Percentiles rank a stretch among this genome's conserved stretches.
Conservation (phyloP, 2,888 invertebrate genomes). For the Hermaeophaga mercurialis region DNA sequence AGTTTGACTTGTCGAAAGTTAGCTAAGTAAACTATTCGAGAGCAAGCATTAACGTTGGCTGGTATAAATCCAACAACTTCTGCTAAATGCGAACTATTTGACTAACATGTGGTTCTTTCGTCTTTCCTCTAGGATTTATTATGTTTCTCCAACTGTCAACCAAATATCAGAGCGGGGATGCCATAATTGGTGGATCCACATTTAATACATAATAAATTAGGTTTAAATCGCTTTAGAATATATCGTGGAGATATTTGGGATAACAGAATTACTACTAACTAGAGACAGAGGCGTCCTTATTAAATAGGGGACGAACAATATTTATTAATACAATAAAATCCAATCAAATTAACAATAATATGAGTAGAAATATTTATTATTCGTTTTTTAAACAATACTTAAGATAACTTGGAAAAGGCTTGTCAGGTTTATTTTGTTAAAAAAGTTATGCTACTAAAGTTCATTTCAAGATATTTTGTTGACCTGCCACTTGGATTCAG, state of each 20-base stretch:
- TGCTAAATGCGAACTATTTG: slow-evolving; percentile 24
- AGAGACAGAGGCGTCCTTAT: too few relatives aligned
- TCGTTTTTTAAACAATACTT: too few relatives aligned
- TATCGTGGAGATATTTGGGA: not conserved
- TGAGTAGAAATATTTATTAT: too few relatives aligned
- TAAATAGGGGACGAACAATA: too few relatives aligned
- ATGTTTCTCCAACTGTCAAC: slow-evolving; percentile 12
- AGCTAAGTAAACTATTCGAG: slow-evolving; percentile 31
- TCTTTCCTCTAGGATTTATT: slow-evolving; percentile 13
- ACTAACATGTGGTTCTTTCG: slow-evolving; percentile 23
- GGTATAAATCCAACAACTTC: slow-evolving; percentile 11
- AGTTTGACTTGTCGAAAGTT: slow-evolving; percentile 10
- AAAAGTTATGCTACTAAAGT: too few relatives aligned
- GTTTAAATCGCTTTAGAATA: not conserved
- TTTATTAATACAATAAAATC: too few relatives aligned
- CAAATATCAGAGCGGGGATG: not conserved
- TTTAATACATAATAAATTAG: slow-evolving; percentile 6
- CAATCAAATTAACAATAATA: too few relatives aligned
- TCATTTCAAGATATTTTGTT: too few relatives aligned
- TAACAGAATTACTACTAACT: too few relatives aligned
- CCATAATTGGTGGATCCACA: slow-evolving; percentile 4
- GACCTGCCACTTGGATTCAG: too few relatives aligned
- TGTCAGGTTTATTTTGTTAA: too few relatives aligned
- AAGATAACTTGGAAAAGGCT: too few relatives aligned
- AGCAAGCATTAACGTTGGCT: slow-evolving; percentile 22